Base-by-base conservation (phyloP, 2,888 invertebrate species). In the Salpingus planirostris region DNA sequence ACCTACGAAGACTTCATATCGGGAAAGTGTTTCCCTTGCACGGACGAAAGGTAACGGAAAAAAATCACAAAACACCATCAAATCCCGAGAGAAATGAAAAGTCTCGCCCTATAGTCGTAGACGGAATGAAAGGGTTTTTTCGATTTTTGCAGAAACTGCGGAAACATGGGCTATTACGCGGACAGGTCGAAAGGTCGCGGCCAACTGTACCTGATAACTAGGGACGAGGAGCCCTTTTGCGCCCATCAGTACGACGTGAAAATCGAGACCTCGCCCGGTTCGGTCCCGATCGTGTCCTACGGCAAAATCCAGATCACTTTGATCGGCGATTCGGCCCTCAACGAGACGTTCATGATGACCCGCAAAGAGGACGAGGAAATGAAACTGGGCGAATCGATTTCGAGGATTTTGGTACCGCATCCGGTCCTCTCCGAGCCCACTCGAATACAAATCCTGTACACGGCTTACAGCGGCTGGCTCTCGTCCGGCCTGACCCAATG, bases 131-230 rank as follows among this genome's bases (percentile, higher is more conserved):
- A n/a, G n/a, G 10, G 10, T 23, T 5, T 23, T 10, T 10, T 23
- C 10, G 4, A 23, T 7, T 23, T 10, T 10, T 23, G n/a, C 23
- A 63, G 65, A 21, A 63, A 65, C 1, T 93, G 92, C 60, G 89
- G 89, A 18, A 87, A 88, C 58, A 90, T 93, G 90, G 93, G 93
- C 0, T 93, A 90, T 66, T 90, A 90, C 62, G 87, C 93, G 1
- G 86, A 92, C 60, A 71, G 80, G 27, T 85, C 87, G 0, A 73
- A 77, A 3, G 90, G 86, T 0, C 70, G 88, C 14, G 92, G 92
- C 0, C 84, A 85, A 47, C 70, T 92, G n/a, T 95, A 86, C 57
- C 67, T 93, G 26, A 73, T 90, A 2, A 95, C 95, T 0, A 73
- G 91, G 40, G 87, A 89, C 43, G 87, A 88, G 55, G 88, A 90